Evolutionary conservation across 2,113 vertebrate genomes (phyloP).

Genomic region (Odocoileus hemionus): DNA sequence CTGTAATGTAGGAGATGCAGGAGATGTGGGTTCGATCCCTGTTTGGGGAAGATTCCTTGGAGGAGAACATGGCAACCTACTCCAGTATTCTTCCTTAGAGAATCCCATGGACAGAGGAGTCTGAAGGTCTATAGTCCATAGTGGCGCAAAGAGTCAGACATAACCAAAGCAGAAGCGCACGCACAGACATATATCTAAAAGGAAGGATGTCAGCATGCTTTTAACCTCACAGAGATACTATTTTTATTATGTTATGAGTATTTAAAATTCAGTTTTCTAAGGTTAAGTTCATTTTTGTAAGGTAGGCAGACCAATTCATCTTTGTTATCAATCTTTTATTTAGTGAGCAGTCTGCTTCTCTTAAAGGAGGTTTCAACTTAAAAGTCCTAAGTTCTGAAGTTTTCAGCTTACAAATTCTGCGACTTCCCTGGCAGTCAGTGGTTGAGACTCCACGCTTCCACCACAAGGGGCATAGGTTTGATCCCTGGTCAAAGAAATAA

Average conservation of each 20-base stretch:
- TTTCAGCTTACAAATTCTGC: not conserved
- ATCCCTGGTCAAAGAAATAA: not conserved
- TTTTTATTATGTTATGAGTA: not conserved
- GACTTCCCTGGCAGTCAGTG: not conserved
- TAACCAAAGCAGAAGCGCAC: not conserved
- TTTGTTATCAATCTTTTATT: not conserved
- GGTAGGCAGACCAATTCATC: not conserved
- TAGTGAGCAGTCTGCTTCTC: not conserved
- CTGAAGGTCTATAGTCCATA: not conserved
- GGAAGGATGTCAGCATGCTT: not conserved
- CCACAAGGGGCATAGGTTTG: not conserved
- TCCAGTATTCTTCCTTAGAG: not conserved
- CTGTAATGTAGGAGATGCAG: not conserved
- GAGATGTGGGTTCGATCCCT: not conserved
- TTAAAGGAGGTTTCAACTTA: not conserved
- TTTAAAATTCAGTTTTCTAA: not conserved
- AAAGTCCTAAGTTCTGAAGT: not conserved
- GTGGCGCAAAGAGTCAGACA: accelerated
- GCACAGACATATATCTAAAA: not conserved
- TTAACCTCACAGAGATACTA: not conserved
- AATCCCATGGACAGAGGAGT: not conserved
- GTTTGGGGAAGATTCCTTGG: not conserved
- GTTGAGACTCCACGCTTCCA: not conserved
- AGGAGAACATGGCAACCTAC: not conserved
- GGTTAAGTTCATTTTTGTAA: not conserved